These are phyloP conservation scores for Plemyria rubiginata DNA, from an alignment of 2,888 invertebrate species.

Conservation along the genomic window DNA sequence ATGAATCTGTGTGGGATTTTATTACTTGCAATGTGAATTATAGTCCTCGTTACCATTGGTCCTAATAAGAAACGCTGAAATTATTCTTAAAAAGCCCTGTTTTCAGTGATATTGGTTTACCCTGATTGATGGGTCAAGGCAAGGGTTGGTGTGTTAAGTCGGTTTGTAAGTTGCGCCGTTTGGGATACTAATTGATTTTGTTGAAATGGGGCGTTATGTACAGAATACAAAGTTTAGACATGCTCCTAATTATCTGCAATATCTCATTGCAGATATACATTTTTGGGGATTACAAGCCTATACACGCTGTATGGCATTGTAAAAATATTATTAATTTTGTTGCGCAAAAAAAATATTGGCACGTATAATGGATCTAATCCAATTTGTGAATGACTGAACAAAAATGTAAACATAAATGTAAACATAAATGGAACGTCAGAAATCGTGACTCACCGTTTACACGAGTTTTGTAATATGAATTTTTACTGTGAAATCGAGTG, in stretches of 20 bases:
- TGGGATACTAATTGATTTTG: not conserved
- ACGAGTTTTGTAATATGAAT: conserved; percentile 15
- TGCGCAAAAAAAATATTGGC: conserved; percentile 7
- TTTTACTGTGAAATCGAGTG: conserved; percentile 21
- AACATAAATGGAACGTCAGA: conserved; percentile 22
- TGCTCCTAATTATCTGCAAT: not conserved
- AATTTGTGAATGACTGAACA: conserved; percentile 28
- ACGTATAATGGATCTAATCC: conserved; percentile 34
- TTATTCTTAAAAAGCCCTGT: not conserved
- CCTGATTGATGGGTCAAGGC: not conserved
- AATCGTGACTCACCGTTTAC: conserved; percentile 29
- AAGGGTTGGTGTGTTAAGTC: not conserved
- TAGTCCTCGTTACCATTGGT: not conserved
- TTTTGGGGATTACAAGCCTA: not conserved
- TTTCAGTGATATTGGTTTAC: not conserved
- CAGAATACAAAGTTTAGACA: not conserved
- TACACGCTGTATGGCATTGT: not conserved
- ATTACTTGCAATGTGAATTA: not conserved
- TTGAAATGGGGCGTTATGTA: not conserved
- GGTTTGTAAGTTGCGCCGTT: not conserved
- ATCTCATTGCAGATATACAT: not conserved
- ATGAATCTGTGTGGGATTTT: conserved; percentile 31
- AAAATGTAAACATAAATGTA: conserved; percentile 16
- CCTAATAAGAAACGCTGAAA: not conserved
- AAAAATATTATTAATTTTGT: not conserved